Base-by-base conservation (phyloP, 2,113 vertebrate genomes). In the Nothocercus nigrocapillus region DNA sequence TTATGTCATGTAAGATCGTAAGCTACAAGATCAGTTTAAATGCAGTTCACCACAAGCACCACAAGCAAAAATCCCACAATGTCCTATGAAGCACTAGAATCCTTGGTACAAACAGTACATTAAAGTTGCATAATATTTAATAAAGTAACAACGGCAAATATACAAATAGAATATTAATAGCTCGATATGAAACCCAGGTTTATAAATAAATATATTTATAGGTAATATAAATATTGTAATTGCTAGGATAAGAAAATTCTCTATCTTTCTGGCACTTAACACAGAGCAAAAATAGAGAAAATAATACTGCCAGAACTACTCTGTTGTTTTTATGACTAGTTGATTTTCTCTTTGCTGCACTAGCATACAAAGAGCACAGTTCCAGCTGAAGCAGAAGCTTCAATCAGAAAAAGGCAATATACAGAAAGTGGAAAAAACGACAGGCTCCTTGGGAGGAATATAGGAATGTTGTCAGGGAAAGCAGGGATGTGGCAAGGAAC, bases 11-110 rank as follows among this genome's bases (percentile, higher is more conserved):
- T 61, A 53, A 3, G 1, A 36, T 44, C 40, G 7, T 36, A 58
- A 62, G 62, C 40, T 73, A 7, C 38, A 76, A 16, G 12, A 34
- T 42, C 21, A 18, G 7, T 34, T 70, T 74, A 30, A 74, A 84
- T 32, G 6, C 7, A 49, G 1, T 18, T 5, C 4, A n/a, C 10
- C 5, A 27, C 1, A 0, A 73, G 85, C 58, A 22, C 3, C 45
- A 47, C 3, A 53, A 84, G 28, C 2, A 81, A 62, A 83, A 81
- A 9, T n/a, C 0, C 12, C 8, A 22, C 18, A 36, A 20, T 83
- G 12, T 40, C 34, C 40, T 40, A 21, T 25, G 24, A 61, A 86
- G 15, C 11, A 67, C 21, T 58, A 18, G 20, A 66, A 84, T 67
- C 1, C 32, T 74, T 44, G 84, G 44, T 22, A 82, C 4, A 61